A percentile compares a stretch with the other conserved stretches of the same genome.
Conservation (phyloP, 2,888 invertebrate species). For the Hermodice carunculata region DNA sequence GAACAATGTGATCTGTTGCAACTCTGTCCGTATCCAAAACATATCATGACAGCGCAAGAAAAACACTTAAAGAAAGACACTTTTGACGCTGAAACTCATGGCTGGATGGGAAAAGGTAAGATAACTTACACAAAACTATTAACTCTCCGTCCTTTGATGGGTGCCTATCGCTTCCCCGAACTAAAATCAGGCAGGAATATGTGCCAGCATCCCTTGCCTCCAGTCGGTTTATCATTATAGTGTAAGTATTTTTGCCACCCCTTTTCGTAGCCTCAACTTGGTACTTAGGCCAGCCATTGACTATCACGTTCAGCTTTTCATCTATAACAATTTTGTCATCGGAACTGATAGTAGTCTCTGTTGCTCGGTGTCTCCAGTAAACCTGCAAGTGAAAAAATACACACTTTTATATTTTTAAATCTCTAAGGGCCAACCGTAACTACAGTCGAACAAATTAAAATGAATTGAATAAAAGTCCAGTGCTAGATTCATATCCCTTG, state of each 20-base stretch:
- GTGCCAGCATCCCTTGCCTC: conserved; percentile 33
- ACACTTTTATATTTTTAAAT: too few species aligned
- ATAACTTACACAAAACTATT: conserved; percentile 35
- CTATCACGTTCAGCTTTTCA: conserved; percentile 28
- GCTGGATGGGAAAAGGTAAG: too few species aligned
- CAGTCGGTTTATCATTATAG: conserved; percentile 33
- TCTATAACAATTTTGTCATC: conserved; percentile 40
- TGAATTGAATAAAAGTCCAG: too few species aligned
- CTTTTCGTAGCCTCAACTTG: conserved; percentile 4
- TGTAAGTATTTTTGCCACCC: conserved; percentile 28
- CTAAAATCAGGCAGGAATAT: conserved; percentile 36
- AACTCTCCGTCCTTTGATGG: conserved; percentile 37
- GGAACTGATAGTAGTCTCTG: conserved; percentile 26
- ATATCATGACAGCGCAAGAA: too few species aligned
- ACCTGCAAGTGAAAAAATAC: conserved; percentile 18
- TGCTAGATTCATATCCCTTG: too few species aligned
- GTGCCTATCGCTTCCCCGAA: conserved; percentile 22
- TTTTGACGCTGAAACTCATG: too few species aligned
- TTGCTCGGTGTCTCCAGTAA: conserved; percentile 36
- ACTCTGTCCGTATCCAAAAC: too few species aligned
- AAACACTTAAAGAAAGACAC: too few species aligned
- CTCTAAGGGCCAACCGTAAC: too few species aligned
- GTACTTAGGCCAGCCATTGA: conserved; percentile 35
- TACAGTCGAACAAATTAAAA: too few species aligned
- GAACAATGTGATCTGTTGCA: too few species aligned